A percentile compares a stretch with the other conserved stretches of the same genome.
Evolutionary conservation across 2,113 vertebrate genomes (phyloP).

Genomic region (Charadrius vociferus): DNA sequence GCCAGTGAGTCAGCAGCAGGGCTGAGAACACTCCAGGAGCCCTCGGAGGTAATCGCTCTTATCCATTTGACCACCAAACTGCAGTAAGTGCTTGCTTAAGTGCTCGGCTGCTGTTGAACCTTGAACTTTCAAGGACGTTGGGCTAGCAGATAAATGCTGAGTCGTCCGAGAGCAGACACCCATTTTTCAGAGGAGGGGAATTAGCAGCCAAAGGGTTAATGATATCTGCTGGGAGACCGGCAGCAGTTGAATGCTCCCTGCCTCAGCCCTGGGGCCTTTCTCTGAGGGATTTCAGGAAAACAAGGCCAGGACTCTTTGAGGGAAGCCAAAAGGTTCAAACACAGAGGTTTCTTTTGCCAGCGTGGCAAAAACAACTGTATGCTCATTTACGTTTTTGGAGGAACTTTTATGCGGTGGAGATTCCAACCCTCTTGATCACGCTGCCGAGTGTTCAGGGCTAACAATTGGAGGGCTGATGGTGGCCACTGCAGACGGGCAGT

Average conservation of each 20-base stretch:
- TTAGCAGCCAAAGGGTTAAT: conserved; percentile 16
- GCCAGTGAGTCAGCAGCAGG: not conserved
- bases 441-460: not conserved
- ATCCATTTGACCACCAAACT: conserved; percentile 26
- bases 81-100: conserved; percentile 25
- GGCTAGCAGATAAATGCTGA: not conserved
- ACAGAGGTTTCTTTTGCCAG: not conserved
- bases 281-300: conserved; percentile 5
- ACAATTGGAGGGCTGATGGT: not conserved
- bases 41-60: not conserved
- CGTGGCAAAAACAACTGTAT: not conserved
- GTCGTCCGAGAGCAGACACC: not conserved
- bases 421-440: not conserved
- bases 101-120: conserved; percentile 31
- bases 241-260: not conserved
- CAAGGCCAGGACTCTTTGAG: conserved; percentile 7
- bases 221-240: not conserved
- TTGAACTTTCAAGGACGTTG: conserved; percentile 28
- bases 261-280: not conserved
- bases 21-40: not conserved
- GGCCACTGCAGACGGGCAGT: not conserved
- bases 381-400: not conserved
- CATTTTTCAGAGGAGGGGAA: not conserved
- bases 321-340: not conserved
- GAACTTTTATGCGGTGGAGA: not conserved